Base-by-base conservation (phyloP, 2,888 invertebrate genomes). In the Caenorhabditis plicata region DNA sequence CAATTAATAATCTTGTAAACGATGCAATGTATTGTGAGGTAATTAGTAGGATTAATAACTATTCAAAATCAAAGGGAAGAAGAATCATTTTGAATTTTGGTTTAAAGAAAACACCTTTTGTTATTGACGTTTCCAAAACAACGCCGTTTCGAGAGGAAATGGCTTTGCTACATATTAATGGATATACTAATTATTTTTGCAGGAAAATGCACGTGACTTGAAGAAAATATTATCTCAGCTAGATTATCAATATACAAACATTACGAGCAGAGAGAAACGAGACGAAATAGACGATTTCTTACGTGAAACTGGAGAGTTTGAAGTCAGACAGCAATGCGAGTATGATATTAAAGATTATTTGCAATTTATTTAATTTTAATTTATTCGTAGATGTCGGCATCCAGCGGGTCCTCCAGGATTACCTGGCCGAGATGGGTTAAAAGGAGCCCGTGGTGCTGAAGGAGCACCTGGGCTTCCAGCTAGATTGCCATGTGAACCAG, bases 401-500 rank as follows among this genome's bases (percentile, higher is more conserved):
- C 71, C 73, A 22, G 46, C 55, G 15, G 78, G 78, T 8, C 62
- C 64, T 0, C 71, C 72, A 1, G 78, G 78, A n/a, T 42, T 73
- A 5, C 56, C 74, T 4, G 78, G 78, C 3, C 51, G 78, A 20
- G 63, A 58, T 13, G 78, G 77, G 2, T 29, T 78, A 35, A 57
- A 68, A 15, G 77, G 77, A 23, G 29, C 60, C 8, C 53, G 46
- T 20, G 65, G 67, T 17, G 56, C 64, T 2, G 64, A 53, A 22
- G 69, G 78, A 2, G 63, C 71, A 4, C 71, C 68, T 3, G 74
- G 73, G 29, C 47, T 62, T 17, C 76, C 76, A 1, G 76, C 78
- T n/a, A 46, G 78, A 7, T 68, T 78, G 2, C 78, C 78, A 1
- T 78, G 78, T 48, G 71, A 77, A 29, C 65, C 74, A 3, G 64